Percentiles rank a stretch among this genome's conserved stretches.
These are phyloP conservation scores for Xyrauchen texanus DNA, from an alignment of 2,113 vertebrate species.

Conservation along the genomic window DNA sequence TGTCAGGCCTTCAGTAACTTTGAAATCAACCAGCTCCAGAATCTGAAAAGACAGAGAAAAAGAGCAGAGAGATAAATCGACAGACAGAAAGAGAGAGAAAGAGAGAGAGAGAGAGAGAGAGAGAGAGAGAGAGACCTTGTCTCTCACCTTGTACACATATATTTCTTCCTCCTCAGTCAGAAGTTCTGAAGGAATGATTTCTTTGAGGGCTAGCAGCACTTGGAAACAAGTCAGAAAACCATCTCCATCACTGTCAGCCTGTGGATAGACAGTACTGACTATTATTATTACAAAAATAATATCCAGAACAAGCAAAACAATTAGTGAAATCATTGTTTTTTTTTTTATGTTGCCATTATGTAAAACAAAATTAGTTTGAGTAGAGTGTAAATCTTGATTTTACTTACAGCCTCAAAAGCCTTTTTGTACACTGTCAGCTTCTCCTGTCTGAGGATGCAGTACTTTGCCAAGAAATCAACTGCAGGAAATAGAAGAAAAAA, in stretches of 20 bases:
- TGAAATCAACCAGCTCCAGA: slow-evolving; percentile 90
- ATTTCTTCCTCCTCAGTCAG: slow-evolving; percentile 79
- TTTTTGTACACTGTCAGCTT: slow-evolving; percentile 88
- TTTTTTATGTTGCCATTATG: background rate
- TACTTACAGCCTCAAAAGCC: slow-evolving; percentile 91
- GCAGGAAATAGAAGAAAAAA: slow-evolving; percentile 73
- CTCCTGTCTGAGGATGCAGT: slow-evolving; percentile 88
- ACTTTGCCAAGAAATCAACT: slow-evolving; percentile 93
- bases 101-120: slow-evolving; percentile 58
- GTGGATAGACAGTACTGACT: slow-evolving; percentile 44
- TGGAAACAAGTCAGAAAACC: slow-evolving; percentile 74
- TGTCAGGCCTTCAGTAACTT: slow-evolving; percentile 91
- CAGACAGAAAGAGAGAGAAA: background rate
- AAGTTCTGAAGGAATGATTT: slow-evolving; percentile 67
- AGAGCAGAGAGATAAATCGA: background rate
- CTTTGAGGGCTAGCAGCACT: slow-evolving; percentile 73
- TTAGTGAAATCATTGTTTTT: slow-evolving; percentile 9
- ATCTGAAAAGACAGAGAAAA: slow-evolving; percentile 71
- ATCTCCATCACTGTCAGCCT: slow-evolving; percentile 73
- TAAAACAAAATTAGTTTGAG: no score
- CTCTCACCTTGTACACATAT: slow-evolving; percentile 70
- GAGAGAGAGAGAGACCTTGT: background rate
- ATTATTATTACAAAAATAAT: no score
- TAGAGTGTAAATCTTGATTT: slow-evolving; percentile 56
- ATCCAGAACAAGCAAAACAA: background rate